Conservation (phyloP, 2,797 vertebrate genomes). For the Rhynchonycteris naso region DNA sequence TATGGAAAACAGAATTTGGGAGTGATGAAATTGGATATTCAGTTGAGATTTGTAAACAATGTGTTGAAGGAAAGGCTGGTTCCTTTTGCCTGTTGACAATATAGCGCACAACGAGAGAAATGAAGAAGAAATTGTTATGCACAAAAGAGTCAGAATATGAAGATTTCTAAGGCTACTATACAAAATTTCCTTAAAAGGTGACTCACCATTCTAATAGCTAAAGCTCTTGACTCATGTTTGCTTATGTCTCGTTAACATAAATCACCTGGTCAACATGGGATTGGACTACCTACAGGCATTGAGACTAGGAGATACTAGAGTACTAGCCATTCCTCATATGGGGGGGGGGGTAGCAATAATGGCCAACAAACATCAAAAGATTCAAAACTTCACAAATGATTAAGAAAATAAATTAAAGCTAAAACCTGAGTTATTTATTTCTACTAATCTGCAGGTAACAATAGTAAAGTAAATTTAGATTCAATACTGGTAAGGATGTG, state of each 20-base stretch:
- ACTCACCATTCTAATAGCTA: not conserved
- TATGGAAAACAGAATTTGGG: not conserved
- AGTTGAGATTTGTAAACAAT: no score
- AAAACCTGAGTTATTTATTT: not conserved
- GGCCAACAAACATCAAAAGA: not conserved
- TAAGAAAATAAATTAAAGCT: not conserved
- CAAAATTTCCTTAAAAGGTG: not conserved
- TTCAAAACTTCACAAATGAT: not conserved
- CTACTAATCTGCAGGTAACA: not conserved
- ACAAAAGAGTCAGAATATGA: not conserved
- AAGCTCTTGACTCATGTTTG: not conserved
- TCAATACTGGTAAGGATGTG: not conserved
- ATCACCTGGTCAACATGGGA: not conserved
- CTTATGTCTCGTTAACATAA: not conserved
- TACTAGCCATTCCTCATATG: not conserved
- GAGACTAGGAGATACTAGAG: not conserved
- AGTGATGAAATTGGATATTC: not conserved
- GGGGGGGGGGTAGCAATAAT: not conserved
- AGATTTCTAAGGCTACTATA: not conserved
- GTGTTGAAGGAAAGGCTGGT: not conserved
- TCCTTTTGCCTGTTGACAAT: not conserved
- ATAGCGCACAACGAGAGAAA: not conserved
- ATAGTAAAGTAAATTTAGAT: not conserved
- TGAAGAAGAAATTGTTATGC: not conserved
- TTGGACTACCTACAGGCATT: not conserved